A percentile compares a stretch with the other conserved stretches of the same genome.
Conservation (phyloP, 2,113 vertebrate species). For the Sitta europaea region DNA sequence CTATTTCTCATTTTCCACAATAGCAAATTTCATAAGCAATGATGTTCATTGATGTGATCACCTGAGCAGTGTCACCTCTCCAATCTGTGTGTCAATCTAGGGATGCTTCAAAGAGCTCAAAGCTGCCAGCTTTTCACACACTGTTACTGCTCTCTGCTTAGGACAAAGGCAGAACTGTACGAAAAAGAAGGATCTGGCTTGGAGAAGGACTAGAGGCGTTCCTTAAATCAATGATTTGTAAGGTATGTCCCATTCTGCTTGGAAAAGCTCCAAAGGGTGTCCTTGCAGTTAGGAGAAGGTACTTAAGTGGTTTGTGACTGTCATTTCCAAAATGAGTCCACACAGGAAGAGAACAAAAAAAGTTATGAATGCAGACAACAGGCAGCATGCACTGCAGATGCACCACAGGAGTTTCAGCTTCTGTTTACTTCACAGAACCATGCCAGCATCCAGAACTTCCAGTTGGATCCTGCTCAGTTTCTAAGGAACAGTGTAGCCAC, state of each 20-base stretch:
- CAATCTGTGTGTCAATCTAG: neutral
- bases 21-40: neutral
- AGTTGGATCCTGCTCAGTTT: neutral
- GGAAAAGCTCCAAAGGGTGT: neutral
- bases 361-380: neutral
- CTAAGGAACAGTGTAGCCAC: neutral
- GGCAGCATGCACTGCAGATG: neutral
- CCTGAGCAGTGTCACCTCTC: neutral
- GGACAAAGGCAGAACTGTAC: neutral
- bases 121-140: fast-evolving
- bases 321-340: neutral
- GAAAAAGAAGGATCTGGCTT: neutral
- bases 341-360: neutral
- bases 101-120: neutral
- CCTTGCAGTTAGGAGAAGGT: neutral
- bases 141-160: neutral
- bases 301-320: neutral
- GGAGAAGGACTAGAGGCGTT: neutral
- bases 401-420: neutral
- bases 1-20: neutral
- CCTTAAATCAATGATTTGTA: neutral
- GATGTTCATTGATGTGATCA: neutral
- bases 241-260: neutral
- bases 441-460: neutral
- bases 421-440: neutral